Conservation (phyloP, 2,113 vertebrate species). For the Harpagus bidentatus region DNA sequence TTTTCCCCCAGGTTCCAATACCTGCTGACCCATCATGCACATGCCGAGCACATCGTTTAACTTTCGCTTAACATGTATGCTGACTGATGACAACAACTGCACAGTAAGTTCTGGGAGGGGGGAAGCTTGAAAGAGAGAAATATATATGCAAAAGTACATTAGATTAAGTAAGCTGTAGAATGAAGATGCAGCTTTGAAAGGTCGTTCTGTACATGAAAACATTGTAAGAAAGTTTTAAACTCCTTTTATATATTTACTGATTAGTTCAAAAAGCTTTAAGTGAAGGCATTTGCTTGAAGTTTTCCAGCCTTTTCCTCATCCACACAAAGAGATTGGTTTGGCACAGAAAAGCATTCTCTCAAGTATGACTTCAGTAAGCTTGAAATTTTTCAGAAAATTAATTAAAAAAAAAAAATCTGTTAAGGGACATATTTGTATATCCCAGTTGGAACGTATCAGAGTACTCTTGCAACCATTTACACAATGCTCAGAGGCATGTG, state of each 20-base stretch:
- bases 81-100: background rate
- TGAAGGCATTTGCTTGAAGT: background rate
- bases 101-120: background rate
- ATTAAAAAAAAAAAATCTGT: background rate
- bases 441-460: background rate
- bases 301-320: background rate
- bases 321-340: background rate
- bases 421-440: background rate
- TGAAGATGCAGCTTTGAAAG: background rate
- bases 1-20: background rate
- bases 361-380: background rate
- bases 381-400: background rate
- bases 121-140: background rate
- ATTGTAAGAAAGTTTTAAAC: background rate
- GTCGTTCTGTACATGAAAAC: background rate
- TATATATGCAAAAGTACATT: background rate
- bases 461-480: background rate
- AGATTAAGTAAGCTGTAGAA: background rate
- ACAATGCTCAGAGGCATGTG: accelerated
- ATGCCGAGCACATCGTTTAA: background rate
- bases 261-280: background rate
- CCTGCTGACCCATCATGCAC: background rate
- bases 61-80: accelerated
- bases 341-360: background rate
- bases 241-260: background rate